phyloP scores from a whole-genome alignment of 53 echinoderm and acorn worm species.

The Zoroaster sp. region DNA sequence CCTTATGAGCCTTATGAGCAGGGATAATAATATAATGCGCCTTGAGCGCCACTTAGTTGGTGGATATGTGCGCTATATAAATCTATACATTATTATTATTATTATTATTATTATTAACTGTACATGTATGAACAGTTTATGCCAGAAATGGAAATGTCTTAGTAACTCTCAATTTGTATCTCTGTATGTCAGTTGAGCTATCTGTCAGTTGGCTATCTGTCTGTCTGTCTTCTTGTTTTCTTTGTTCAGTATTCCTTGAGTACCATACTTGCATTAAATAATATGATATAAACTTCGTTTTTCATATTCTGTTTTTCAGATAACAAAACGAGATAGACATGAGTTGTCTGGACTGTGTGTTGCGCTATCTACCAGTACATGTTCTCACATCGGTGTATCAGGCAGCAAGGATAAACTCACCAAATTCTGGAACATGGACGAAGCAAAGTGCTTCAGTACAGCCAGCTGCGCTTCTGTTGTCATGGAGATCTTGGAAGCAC shows the following conservation, averaged over 20 bases:
- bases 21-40: no score
- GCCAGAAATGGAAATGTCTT: no score
- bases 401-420: slow-evolving; percentile 54
- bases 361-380: slow-evolving; percentile 3
- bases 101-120: no score
- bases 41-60: no score
- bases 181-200: no score
- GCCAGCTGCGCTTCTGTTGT: neutral
- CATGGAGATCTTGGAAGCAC: neutral
- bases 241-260: neutral
- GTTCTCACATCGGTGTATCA: slow-evolving; percentile 4
- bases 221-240: neutral
- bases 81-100: no score
- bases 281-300: no score
- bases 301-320: slow-evolving; percentile 27
- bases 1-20: no score
- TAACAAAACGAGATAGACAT: slow-evolving; percentile 74
- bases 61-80: no score
- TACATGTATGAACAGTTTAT: no score
- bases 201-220: neutral
- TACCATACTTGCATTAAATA: no score
- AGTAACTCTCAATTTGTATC: no score
- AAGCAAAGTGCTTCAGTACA: slow-evolving; percentile 21
- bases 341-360: slow-evolving; percentile 45
- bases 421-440: slow-evolving; percentile 64